These are phyloP conservation scores for Gymnocheta viridis DNA, from an alignment of 2,888 invertebrate genomes.

Conservation along the genomic window DNA sequence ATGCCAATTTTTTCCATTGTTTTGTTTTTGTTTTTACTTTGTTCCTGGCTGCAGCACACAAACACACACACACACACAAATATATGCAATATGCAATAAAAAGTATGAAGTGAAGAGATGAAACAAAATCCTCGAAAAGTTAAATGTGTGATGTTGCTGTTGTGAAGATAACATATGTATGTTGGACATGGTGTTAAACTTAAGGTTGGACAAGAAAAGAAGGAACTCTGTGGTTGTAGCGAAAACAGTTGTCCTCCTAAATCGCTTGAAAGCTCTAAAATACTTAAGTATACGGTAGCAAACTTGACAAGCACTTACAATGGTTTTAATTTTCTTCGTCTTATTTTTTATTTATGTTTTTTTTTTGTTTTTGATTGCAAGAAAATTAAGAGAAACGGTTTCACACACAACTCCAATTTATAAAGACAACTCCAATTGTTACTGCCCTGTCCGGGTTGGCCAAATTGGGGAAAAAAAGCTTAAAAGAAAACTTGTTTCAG, in stretches of 20 bases:
- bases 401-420: not conserved
- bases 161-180: slow-evolving; percentile 63
- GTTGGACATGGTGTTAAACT: slow-evolving; percentile 67
- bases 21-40: not conserved
- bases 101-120: slow-evolving; percentile 11
- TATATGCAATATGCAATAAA: not conserved
- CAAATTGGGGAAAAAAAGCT: no score
- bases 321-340: slow-evolving; percentile 77
- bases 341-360: no score
- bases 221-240: slow-evolving; percentile 18
- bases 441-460: not conserved
- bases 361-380: no score
- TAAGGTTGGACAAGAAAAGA: slow-evolving; percentile 23
- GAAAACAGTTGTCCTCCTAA: slow-evolving; percentile 4
- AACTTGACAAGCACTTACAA: slow-evolving; percentile 79
- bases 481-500: not conserved
- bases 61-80: no score
- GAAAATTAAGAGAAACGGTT: not conserved
- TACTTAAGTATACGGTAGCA: slow-evolving; percentile 66
- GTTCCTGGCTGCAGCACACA: no score
- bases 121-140: slow-evolving; percentile 33
- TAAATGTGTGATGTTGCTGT: slow-evolving; percentile 22
- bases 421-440: not conserved
- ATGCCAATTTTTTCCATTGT: not conserved
- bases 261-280: slow-evolving; percentile 28